A percentile compares a stretch with the other conserved stretches of the same genome.
Conservation (phyloP, 2,797 vertebrate genomes). For the Sus cebifrons region DNA sequence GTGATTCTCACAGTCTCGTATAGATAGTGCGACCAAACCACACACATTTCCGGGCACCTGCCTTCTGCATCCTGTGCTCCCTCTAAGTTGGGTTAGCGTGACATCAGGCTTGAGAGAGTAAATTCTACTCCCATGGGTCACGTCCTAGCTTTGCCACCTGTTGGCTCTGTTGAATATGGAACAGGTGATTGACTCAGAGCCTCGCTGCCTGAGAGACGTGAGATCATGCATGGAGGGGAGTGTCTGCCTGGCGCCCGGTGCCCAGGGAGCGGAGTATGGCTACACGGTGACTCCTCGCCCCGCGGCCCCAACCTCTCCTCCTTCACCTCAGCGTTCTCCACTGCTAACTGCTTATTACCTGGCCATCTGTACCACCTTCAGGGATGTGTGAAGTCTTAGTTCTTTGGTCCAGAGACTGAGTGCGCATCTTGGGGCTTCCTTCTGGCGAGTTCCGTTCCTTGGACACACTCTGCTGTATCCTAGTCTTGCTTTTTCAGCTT, state of each 20-base stretch:
- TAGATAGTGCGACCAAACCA: not conserved
- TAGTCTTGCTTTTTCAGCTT: not conserved
- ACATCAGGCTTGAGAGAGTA: not conserved
- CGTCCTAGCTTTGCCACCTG: not conserved
- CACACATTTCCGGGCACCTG: not conserved
- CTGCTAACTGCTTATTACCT: not conserved
- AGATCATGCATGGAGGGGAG: too few relatives aligned
- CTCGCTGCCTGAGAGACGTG: not conserved
- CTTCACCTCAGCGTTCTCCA: not conserved
- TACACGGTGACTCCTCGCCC: not conserved
- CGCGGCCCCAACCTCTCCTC: not conserved
- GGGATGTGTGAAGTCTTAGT: not conserved
- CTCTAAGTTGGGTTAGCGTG: not conserved
- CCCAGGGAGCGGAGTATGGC: too few relatives aligned
- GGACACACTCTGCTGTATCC: not conserved
- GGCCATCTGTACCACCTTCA: not conserved
- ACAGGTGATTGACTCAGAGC: not conserved
- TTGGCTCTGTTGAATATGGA: not conserved
- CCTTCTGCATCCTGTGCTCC: not conserved
- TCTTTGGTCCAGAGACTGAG: not conserved
- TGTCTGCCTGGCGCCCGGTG: not conserved
- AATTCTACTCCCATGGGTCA: rapidly evolving
- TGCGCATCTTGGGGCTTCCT: not conserved
- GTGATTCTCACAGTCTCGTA: not conserved
- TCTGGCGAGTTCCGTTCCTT: not conserved